phyloP scores from a whole-genome alignment of 2,797 vertebrate species.

The Podargus strigoides region DNA sequence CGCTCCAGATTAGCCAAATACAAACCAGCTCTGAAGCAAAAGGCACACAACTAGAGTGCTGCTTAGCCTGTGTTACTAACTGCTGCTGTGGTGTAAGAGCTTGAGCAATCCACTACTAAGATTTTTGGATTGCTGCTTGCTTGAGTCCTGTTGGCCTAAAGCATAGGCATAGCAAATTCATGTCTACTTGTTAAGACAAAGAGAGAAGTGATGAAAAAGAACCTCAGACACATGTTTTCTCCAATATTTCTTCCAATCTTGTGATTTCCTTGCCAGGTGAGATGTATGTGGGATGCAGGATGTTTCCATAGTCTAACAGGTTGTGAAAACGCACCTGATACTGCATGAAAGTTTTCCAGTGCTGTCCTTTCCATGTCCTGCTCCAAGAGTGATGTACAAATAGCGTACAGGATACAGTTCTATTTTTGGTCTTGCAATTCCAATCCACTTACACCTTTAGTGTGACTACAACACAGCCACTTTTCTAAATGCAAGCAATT shows the following conservation, averaged over 20 bases:
- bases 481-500: not conserved
- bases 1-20: not conserved
- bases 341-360: not conserved
- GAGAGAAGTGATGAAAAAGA: not conserved
- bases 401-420: accelerated
- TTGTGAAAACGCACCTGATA: not conserved
- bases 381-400: not conserved
- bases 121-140: not conserved
- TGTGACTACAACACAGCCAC: not conserved
- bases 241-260: not conserved
- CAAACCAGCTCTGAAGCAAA: not conserved
- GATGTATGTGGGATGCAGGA: not conserved
- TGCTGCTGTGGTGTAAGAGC: not conserved
- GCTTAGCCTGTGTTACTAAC: not conserved
- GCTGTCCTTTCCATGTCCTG: not conserved
- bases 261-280: not conserved
- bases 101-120: accelerated
- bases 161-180: not conserved
- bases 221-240: accelerated
- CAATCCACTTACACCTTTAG: not conserved
- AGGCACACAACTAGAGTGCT: not conserved
- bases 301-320: not conserved
- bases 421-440: not conserved
- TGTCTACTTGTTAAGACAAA: not conserved
- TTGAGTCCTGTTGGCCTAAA: not conserved